These are phyloP conservation scores for Pilophorus perplexus DNA, from an alignment of 2,888 invertebrate species.

Conservation along the genomic window DNA sequence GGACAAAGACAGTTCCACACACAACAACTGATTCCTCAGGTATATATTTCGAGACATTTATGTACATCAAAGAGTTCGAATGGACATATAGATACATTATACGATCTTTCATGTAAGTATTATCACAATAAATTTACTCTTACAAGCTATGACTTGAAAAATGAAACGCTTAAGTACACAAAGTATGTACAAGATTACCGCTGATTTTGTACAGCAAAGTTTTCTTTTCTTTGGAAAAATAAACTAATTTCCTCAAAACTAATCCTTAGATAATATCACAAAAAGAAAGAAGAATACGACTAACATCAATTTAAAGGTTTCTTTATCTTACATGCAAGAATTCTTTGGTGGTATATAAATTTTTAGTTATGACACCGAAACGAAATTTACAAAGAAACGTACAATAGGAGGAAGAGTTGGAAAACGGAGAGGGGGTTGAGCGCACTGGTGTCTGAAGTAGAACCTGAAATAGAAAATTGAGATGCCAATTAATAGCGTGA, in stretches of 20 bases:
- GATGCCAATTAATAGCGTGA: neutral
- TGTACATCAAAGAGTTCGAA: conserved; percentile 24
- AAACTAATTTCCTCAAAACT: conserved; percentile 28
- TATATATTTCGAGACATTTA: conserved; percentile 20
- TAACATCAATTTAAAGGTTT: conserved; percentile 16
- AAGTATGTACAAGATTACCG: conserved; percentile 17
- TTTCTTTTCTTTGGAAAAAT: conserved; percentile 31
- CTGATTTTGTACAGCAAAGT: conserved; percentile 34
- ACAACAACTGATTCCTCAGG: too few species aligned
- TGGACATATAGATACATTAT: conserved; percentile 15
- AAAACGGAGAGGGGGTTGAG: conserved; percentile 29
- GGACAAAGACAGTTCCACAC: too few species aligned
- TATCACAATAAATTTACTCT: conserved; percentile 34
- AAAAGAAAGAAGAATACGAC: conserved; percentile 30
- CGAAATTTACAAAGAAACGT: neutral
- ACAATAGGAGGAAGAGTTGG: neutral
- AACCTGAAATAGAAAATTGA: conserved; percentile 4
- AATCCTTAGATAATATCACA: conserved; percentile 30
- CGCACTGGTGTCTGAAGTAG: conserved; percentile 12
- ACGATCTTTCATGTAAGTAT: neutral
- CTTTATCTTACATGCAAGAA: conserved; percentile 12
- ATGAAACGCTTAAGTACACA: conserved; percentile 25
- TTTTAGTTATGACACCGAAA: conserved; percentile 15
- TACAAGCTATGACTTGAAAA: conserved; percentile 35
- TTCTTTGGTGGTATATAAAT: conserved; percentile 11